These are phyloP conservation scores for Tiliqua scincoides DNA, from an alignment of 2,113 vertebrate genomes.

Conservation along the genomic window DNA sequence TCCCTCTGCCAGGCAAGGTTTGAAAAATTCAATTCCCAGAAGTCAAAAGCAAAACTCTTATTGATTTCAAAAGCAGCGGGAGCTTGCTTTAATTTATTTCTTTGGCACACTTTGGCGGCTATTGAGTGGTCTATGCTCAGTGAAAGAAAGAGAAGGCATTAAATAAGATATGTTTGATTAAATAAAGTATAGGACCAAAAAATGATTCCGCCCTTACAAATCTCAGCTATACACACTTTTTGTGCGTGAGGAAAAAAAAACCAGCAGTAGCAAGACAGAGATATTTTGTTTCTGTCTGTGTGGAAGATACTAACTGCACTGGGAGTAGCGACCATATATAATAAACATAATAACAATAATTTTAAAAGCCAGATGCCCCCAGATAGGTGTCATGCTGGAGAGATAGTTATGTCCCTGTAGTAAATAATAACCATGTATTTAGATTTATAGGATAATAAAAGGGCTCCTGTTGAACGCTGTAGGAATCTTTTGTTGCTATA, in stretches of 20 bases:
- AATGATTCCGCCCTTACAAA: slow-evolving; percentile 10
- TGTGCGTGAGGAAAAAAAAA: background rate
- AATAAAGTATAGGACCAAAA: slow-evolving; percentile 14
- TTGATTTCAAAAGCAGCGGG: slow-evolving; percentile 23
- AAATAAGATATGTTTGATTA: slow-evolving; percentile 38
- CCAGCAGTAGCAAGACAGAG: background rate
- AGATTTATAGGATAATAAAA: slow-evolving; percentile 35
- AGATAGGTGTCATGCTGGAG: slow-evolving; percentile 15
- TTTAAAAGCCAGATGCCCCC: background rate
- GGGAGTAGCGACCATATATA: slow-evolving; percentile 16
- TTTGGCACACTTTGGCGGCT: background rate
- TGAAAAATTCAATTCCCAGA: slow-evolving; percentile 25
- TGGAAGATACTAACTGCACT: background rate
- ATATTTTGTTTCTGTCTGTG: background rate
- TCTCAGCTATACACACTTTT: background rate
- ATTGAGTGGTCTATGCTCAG: slow-evolving; percentile 28
- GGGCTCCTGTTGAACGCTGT: background rate
- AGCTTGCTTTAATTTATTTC: slow-evolving; percentile 28
- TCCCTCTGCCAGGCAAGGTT: background rate
- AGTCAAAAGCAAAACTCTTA: slow-evolving; percentile 28
- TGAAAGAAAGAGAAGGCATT: slow-evolving; percentile 33
- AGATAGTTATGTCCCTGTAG: slow-evolving; percentile 24
- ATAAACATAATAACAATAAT: slow-evolving; percentile 35
- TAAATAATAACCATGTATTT: slow-evolving; percentile 31
- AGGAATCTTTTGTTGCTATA: slow-evolving; percentile 10